Conservation (phyloP, 2,797 vertebrate species). For the Hoplostethus mediterraneus region DNA sequence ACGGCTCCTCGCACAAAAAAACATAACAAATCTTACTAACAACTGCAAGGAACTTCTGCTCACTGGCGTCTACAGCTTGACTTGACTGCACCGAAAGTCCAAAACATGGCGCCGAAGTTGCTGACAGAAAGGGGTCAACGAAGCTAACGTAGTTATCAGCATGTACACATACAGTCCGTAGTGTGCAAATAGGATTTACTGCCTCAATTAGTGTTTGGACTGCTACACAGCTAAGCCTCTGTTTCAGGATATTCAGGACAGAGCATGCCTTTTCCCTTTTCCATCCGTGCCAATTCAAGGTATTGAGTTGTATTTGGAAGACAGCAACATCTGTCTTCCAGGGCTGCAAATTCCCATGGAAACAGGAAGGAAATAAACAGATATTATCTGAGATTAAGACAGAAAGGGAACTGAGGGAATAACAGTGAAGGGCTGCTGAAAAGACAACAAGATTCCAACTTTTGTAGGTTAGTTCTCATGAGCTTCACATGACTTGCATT, state of each 20-base stretch:
- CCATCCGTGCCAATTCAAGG: not conserved
- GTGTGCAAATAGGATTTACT: slow-evolving; percentile 44
- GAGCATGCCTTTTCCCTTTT: slow-evolving; percentile 23
- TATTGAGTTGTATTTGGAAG: not conserved
- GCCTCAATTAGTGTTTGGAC: slow-evolving; percentile 28
- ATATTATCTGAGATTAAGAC: slow-evolving; percentile 33
- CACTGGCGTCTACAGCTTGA: not conserved
- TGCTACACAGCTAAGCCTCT: slow-evolving; percentile 23
- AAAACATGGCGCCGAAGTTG: slow-evolving; percentile 2
- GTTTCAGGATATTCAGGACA: slow-evolving; percentile 14
- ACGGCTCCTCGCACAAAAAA: slow-evolving; percentile 39
- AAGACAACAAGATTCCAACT: slow-evolving; percentile 73
- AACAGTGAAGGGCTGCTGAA: slow-evolving; percentile 35
- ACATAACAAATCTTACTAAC: slow-evolving; percentile 41
- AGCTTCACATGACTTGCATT: slow-evolving; percentile 87
- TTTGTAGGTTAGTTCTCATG: slow-evolving; percentile 83
- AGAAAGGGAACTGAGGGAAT: slow-evolving; percentile 56
- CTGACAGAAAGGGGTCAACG: slow-evolving; percentile 7
- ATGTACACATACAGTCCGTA: slow-evolving; percentile 6
- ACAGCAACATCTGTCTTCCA: not conserved
- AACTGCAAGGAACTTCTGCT: slow-evolving; percentile 39
- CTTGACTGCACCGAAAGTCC: not conserved
- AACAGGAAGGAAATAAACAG: slow-evolving; percentile 20
- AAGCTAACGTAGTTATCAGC: slow-evolving; percentile 15
- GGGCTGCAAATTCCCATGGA: slow-evolving; percentile 19